Percentiles rank a stretch among this genome's conserved stretches.
These are phyloP conservation scores for Anastrepha ludens DNA, from an alignment of 1,140 invertebrate genomes.

Conservation along the genomic window DNA sequence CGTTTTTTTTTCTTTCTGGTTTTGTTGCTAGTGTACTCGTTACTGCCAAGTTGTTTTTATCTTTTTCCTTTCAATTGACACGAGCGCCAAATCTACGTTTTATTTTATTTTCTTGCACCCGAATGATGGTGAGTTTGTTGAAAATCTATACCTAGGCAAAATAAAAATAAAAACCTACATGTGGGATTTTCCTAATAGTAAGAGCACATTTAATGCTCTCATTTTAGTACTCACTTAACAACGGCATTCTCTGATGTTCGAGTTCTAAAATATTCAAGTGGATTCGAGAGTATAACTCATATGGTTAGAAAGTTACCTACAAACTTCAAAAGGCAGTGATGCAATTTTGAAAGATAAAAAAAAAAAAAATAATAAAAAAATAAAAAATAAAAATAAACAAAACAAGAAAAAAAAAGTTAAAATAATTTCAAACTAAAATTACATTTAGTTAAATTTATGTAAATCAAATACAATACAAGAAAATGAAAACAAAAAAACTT, in stretches of 20 bases:
- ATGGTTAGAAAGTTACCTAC: too few relatives aligned
- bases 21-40: background rate
- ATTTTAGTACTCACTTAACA: background rate
- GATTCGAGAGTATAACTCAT: too few relatives aligned
- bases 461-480: too few relatives aligned
- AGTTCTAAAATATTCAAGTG: background rate
- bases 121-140: background rate
- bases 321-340: too few relatives aligned
- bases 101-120: slow-evolving; percentile 30
- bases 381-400: too few relatives aligned
- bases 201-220: background rate
- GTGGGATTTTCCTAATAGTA: background rate
- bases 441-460: too few relatives aligned
- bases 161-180: background rate
- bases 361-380: too few relatives aligned
- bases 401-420: too few relatives aligned
- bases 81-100: slow-evolving; percentile 3
- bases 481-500: too few relatives aligned
- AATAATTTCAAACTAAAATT: too few relatives aligned
- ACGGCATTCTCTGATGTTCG: background rate
- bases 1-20: background rate
- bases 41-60: background rate
- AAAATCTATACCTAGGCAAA: background rate
- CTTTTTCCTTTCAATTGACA: slow-evolving; percentile 22
- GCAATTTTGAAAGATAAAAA: too few relatives aligned